phyloP scores from a whole-genome alignment of 1,140 invertebrate species.

The Drosophila rufa region DNA sequence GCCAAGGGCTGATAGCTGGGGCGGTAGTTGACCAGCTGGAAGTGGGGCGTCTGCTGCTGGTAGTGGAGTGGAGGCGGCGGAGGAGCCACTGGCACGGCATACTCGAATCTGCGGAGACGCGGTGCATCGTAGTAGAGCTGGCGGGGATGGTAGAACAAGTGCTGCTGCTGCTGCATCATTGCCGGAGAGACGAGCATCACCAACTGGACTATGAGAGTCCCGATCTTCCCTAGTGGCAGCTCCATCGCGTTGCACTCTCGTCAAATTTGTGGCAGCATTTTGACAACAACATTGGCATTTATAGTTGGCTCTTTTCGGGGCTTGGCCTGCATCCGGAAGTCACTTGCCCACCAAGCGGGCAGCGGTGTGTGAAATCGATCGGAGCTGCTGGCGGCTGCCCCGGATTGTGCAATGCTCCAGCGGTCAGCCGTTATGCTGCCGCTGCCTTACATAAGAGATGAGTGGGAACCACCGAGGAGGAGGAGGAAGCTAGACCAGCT shows the following conservation, averaged over 20 bases:
- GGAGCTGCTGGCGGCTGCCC: conserved; percentile 19
- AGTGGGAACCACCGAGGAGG: not conserved
- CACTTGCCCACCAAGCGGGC: conserved; percentile 49
- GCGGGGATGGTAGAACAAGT: conserved; percentile 36
- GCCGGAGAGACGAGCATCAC: conserved; percentile 8
- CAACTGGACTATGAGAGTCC: conserved; percentile 16
- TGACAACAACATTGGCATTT: conserved; percentile 77
- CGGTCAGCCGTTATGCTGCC: conserved; percentile 14
- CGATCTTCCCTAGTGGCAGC: conserved; percentile 17
- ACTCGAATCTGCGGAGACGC: conserved; percentile 60
- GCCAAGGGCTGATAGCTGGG: conserved; percentile 53
- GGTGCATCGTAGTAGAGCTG: conserved; percentile 57
- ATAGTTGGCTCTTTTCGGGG: conserved; percentile 54
- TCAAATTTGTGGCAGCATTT: conserved; percentile 81
- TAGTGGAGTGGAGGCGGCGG: conserved; percentile 36
- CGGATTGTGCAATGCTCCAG: conserved; percentile 62
- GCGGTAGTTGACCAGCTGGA: conserved; percentile 66
- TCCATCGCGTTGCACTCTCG: conserved; percentile 70
- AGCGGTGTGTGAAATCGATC: conserved; percentile 82
- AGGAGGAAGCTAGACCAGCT: not conserved
- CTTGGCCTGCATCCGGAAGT: conserved; percentile 72
- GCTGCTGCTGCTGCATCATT: conserved; percentile 9
- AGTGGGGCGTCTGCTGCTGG: conserved; percentile 67
- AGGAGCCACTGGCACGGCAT: conserved; percentile 12
- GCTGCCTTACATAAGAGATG: conserved; percentile 33